Conservation (phyloP, 2,113 vertebrate genomes). For the Gallinago undulata region DNA sequence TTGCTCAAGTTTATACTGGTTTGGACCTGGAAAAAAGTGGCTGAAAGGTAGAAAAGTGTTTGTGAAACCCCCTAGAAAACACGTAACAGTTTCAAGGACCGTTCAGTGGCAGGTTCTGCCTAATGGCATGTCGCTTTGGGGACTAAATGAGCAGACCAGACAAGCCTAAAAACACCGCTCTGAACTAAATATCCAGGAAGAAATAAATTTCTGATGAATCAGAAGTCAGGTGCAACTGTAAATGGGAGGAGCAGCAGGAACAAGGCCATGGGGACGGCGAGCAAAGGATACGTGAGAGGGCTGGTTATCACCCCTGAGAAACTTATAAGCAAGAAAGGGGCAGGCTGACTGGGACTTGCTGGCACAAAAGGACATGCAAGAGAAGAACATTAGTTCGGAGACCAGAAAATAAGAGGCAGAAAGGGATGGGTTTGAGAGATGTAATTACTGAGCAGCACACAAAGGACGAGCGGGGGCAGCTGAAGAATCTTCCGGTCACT, state of each 20-base stretch:
- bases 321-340: fast-evolving
- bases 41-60: neutral
- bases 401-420: neutral
- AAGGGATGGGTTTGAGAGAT: neutral
- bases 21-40: neutral
- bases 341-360: neutral
- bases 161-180: neutral
- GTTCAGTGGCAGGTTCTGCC: neutral
- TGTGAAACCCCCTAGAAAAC: neutral
- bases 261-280: fast-evolving
- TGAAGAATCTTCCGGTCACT: neutral
- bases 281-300: neutral
- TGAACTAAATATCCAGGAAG: neutral
- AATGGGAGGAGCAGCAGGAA: neutral
- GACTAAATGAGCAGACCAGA: neutral
- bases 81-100: neutral
- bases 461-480: neutral
- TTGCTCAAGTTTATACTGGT: neutral
- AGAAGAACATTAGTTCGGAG: neutral
- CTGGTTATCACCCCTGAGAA: neutral
- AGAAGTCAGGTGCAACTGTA: neutral
- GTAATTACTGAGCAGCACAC: neutral
- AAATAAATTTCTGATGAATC: neutral
- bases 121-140: neutral
- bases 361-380: neutral